Percentiles rank a stretch among this genome's conserved stretches.
Conservation (phyloP, 2,888 invertebrate genomes). For the Willowsia nigromaculata region DNA sequence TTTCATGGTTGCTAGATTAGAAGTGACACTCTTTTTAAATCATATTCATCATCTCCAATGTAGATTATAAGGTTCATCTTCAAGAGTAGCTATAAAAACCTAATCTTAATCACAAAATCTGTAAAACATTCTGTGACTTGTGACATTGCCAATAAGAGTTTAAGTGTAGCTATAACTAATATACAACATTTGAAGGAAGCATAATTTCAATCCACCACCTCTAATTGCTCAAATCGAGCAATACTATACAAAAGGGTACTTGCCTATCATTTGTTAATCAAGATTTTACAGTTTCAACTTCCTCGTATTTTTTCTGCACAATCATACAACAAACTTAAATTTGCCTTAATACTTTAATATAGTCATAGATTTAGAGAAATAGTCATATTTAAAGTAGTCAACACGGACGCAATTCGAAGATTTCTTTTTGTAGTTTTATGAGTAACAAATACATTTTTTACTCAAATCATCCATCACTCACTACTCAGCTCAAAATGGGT, state of each 20-base stretch:
- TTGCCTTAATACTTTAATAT: background rate
- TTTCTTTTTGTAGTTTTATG: too few species aligned
- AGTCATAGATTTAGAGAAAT: background rate
- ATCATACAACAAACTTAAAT: background rate
- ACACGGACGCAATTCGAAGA: too few species aligned
- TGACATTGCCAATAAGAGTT: slow-evolving; percentile 9
- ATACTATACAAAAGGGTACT: too few species aligned
- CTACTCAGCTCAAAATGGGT: slow-evolving; percentile 19
- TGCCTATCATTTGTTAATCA: too few species aligned
- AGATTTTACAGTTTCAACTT: background rate
- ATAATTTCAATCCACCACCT: too few species aligned
- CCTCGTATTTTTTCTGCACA: background rate
- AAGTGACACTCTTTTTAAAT: background rate
- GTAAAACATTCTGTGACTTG: background rate
- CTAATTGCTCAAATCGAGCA: too few species aligned
- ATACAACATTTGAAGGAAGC: too few species aligned
- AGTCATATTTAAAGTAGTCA: background rate
- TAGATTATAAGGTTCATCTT: background rate
- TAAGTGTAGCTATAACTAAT: background rate
- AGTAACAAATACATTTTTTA: too few species aligned
- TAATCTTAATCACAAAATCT: too few species aligned
- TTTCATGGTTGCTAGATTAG: background rate
- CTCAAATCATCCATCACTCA: background rate
- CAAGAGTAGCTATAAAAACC: background rate
- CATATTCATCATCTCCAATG: background rate